These are phyloP conservation scores for Drosophila ananassae DNA, from an alignment of 1,140 invertebrate species.

Conservation along the genomic window DNA sequence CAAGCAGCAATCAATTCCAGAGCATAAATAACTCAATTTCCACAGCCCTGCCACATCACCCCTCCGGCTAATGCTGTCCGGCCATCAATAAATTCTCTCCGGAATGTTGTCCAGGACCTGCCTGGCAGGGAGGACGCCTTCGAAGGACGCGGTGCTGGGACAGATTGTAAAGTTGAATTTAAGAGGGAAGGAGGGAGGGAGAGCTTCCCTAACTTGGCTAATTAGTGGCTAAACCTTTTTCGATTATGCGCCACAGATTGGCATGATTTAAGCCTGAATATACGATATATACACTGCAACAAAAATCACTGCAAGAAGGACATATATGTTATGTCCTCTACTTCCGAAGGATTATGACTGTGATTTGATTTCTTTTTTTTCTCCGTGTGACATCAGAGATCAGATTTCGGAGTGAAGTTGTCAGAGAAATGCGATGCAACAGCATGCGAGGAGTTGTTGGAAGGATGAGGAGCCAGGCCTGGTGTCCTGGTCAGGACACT, in stretches of 20 bases:
- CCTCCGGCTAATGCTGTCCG: slow-evolving; percentile 30
- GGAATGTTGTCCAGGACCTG: slow-evolving; percentile 5
- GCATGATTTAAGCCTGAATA: slow-evolving; percentile 36
- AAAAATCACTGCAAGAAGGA: too few relatives aligned
- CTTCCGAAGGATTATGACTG: too few relatives aligned
- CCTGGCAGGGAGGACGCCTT: too few relatives aligned
- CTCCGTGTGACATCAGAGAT: slow-evolving; percentile 29
- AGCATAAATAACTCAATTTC: slow-evolving; percentile 80
- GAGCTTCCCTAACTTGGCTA: slow-evolving; percentile 38
- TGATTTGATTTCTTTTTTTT: background rate
- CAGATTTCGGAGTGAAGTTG: slow-evolving; percentile 46
- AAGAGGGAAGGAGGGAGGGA: background rate
- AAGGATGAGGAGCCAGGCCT: too few relatives aligned
- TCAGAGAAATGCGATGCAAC: slow-evolving; percentile 36
- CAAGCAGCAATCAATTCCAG: slow-evolving; percentile 77
- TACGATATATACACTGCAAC: background rate
- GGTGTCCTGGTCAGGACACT: slow-evolving; percentile 30
- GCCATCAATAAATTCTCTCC: slow-evolving; percentile 65
- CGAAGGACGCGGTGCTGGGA: slow-evolving; percentile 15
- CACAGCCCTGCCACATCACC: background rate
- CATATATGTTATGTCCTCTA: too few relatives aligned
- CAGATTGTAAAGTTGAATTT: slow-evolving; percentile 34
- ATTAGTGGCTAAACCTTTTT: slow-evolving; percentile 66
- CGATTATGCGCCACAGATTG: slow-evolving; percentile 49
- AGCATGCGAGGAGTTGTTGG: slow-evolving; percentile 13